A percentile compares a stretch with the other conserved stretches of the same genome.
These are phyloP conservation scores for Rhabdomys dilectus DNA, from an alignment of 2,113 vertebrate genomes.

Conservation along the genomic window DNA sequence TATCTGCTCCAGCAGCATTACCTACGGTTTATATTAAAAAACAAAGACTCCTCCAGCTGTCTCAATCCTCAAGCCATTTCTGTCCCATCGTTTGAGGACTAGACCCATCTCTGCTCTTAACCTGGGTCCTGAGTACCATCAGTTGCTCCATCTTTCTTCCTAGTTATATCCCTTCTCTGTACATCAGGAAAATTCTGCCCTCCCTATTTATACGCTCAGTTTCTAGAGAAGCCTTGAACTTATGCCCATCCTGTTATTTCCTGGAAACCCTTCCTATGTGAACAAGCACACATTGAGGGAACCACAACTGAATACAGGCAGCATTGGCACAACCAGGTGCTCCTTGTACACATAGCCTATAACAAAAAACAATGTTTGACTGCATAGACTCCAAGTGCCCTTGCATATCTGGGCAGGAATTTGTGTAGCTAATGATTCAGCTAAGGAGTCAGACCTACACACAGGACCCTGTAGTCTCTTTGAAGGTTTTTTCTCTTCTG, in stretches of 20 bases:
- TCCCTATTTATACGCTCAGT: neutral
- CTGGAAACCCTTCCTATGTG: neutral
- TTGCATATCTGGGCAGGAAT: neutral
- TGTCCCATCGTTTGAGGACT: neutral
- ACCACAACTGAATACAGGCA: neutral
- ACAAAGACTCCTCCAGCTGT: neutral
- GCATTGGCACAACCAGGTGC: neutral
- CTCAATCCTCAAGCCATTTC: neutral
- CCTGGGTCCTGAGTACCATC: neutral
- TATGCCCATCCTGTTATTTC: neutral
- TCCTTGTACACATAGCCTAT: neutral
- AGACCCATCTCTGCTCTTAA: neutral
- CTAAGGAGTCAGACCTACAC: neutral
- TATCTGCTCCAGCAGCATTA: neutral
- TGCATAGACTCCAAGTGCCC: neutral
- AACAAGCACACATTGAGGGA: neutral
- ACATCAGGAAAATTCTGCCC: neutral
- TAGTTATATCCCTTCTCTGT: neutral
- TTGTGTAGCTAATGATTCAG: neutral
- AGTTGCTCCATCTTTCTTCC: neutral
- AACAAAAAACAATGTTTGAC: neutral
- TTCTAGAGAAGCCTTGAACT: neutral
- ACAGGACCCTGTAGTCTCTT: neutral
- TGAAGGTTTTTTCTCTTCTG: neutral
- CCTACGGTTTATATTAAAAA: neutral